Conservation (phyloP, 2,797 vertebrate species). For the Epinephelus coioides region DNA sequence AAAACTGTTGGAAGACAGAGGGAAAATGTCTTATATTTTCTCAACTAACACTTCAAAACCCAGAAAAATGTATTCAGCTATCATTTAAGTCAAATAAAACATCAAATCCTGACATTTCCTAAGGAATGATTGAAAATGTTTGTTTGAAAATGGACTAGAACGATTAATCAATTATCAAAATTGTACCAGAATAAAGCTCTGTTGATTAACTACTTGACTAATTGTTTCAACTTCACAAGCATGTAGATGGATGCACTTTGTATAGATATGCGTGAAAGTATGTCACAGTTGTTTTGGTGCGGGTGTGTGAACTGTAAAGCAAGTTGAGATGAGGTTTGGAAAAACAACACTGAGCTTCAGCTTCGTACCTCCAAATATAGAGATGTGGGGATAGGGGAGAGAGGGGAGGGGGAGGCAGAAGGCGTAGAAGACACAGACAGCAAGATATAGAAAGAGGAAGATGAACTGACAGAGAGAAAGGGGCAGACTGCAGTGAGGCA, state of each 20-base stretch:
- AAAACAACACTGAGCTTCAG: constrained; percentile 61
- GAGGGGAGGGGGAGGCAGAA: constrained; percentile 17
- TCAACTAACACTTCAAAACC: no score
- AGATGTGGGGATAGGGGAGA: constrained; percentile 51
- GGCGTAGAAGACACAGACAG: constrained; percentile 16
- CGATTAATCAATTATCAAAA: neutral
- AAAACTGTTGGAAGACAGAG: no score
- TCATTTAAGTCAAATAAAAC: no score
- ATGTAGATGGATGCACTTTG: neutral
- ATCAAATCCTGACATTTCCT: neutral
- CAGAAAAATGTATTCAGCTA: no score
- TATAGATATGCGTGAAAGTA: constrained; percentile 1
- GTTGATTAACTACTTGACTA: neutral
- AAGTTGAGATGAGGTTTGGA: constrained; percentile 34
- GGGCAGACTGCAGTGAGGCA: neutral
- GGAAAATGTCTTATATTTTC: no score
- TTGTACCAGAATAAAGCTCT: neutral
- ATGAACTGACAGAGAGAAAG: constrained; percentile 15
- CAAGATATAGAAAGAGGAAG: constrained; percentile 16
- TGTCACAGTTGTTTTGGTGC: constrained; percentile 24
- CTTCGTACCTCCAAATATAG: constrained; percentile 73
- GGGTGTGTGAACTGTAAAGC: constrained; percentile 25
- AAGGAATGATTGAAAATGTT: neutral
- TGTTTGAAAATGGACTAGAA: neutral
- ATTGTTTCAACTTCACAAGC: neutral